A percentile compares a stretch with the other conserved stretches of the same genome.
Evolutionary conservation across 2,113 vertebrate genomes (phyloP).

Genomic region (Scolopax mira): DNA sequence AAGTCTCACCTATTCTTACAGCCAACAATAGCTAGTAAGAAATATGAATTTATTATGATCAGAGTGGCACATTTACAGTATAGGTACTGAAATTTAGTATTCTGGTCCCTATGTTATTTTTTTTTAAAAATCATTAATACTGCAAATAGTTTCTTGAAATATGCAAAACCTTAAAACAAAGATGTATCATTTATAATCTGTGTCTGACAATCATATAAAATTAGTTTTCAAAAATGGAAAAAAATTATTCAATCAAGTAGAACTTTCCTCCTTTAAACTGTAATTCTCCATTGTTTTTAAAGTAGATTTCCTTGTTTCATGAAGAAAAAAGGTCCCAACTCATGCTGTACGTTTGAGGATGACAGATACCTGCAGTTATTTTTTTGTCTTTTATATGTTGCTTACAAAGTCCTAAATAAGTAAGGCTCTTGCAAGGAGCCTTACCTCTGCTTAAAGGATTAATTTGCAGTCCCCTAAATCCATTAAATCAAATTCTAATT

Average conservation of each 20-base stretch:
- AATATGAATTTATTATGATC: not conserved
- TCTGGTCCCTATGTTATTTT: not conserved
- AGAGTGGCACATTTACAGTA: not conserved
- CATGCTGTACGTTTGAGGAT: not conserved
- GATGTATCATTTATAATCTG: not conserved
- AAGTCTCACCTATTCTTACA: not conserved
- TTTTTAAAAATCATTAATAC: not conserved
- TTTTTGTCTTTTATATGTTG: not conserved
- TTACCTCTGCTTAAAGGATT: not conserved
- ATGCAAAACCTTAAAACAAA: not conserved
- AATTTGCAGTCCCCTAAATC: constrained; percentile 2
- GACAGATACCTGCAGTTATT: not conserved
- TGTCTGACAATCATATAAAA: not conserved
- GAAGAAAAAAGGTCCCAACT: not conserved
- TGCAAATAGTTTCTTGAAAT: not conserved
- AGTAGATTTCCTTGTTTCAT: not conserved
- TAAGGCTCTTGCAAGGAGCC: not conserved
- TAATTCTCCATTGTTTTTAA: not conserved
- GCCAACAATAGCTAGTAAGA: not conserved
- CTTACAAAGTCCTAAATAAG: not conserved
- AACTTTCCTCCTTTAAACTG: not conserved
- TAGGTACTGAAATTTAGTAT: not conserved
- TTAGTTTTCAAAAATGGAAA: not conserved
- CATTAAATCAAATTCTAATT: constrained; percentile 49
- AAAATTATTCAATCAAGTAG: not conserved